Evolutionary conservation across 2,113 vertebrate genomes (phyloP).

Genomic region (Pachypanchax playfairii): DNA sequence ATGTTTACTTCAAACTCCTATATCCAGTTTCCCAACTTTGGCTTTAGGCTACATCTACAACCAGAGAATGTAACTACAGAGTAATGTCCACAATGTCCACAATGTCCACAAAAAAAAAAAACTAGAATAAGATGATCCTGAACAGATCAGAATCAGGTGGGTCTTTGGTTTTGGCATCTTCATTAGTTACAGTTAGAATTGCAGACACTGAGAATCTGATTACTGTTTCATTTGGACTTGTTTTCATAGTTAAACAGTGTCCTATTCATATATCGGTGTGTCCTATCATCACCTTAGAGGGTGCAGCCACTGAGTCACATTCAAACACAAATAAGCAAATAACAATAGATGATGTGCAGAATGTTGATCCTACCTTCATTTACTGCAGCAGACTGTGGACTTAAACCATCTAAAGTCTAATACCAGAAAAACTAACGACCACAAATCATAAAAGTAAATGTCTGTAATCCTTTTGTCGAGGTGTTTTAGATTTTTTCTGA

Average conservation of each 20-base stretch:
- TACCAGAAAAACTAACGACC: no score
- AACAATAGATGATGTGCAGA: background rate
- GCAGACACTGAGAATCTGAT: no score
- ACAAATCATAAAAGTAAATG: background rate
- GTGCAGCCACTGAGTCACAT: background rate
- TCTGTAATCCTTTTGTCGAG: background rate
- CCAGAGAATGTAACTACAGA: conserved; percentile 27
- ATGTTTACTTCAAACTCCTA: background rate
- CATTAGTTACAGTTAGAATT: background rate
- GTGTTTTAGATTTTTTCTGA: no score
- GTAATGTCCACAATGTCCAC: no score
- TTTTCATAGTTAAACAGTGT: background rate
- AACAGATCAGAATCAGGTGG: conserved; percentile 8
- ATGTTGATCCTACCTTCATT: background rate
- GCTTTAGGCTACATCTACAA: background rate
- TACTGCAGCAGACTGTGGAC: background rate
- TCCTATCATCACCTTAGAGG: background rate
- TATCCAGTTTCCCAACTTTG: conserved; percentile 9
- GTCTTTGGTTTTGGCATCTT: background rate
- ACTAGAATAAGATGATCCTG: no score
- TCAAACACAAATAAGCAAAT: background rate
- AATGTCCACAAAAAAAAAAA: no score
- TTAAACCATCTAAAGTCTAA: background rate
- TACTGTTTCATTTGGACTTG: no score
- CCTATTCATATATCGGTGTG: background rate